phyloP scores from a whole-genome alignment of 2,113 vertebrate genomes.

The Bubo bubo region DNA sequence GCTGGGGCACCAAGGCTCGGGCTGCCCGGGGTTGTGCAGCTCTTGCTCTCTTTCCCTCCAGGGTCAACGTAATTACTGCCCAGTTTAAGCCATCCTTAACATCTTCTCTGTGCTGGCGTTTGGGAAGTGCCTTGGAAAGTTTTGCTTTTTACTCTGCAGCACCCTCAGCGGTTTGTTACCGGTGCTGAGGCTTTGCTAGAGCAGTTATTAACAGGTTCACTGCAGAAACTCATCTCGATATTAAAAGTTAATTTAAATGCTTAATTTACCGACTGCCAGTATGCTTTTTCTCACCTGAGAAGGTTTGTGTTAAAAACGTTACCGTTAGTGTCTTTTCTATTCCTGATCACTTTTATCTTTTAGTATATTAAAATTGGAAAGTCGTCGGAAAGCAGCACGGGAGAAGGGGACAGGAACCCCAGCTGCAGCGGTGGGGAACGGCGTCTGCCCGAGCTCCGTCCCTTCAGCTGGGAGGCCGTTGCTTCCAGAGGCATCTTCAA shows the following conservation, averaged over 20 bases:
- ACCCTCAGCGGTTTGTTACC: neutral
- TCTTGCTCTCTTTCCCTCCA: too few relatives aligned
- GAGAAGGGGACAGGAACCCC: accelerated
- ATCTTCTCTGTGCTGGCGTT: accelerated
- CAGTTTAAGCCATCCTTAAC: neutral
- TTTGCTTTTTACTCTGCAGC: neutral
- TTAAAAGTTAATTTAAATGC: too few relatives aligned
- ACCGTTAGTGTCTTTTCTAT: accelerated
- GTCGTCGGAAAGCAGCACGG: accelerated
- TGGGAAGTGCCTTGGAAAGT: neutral
- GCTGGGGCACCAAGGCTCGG: neutral
- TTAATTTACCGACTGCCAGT: accelerated
- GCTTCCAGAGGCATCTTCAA: neutral
- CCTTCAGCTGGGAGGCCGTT: too few relatives aligned
- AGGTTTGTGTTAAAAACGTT: neutral
- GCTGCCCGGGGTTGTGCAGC: accelerated
- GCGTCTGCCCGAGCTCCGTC: neutral
- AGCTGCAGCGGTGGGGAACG: neutral
- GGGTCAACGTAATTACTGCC: accelerated
- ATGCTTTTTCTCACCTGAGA: accelerated
- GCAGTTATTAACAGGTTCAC: accelerated
- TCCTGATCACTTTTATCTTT: neutral
- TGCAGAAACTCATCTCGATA: accelerated
- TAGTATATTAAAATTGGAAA: too few relatives aligned
- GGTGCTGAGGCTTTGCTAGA: neutral